phyloP scores from a whole-genome alignment of 2,113 vertebrate genomes.

The Microtus pennsylvanicus region DNA sequence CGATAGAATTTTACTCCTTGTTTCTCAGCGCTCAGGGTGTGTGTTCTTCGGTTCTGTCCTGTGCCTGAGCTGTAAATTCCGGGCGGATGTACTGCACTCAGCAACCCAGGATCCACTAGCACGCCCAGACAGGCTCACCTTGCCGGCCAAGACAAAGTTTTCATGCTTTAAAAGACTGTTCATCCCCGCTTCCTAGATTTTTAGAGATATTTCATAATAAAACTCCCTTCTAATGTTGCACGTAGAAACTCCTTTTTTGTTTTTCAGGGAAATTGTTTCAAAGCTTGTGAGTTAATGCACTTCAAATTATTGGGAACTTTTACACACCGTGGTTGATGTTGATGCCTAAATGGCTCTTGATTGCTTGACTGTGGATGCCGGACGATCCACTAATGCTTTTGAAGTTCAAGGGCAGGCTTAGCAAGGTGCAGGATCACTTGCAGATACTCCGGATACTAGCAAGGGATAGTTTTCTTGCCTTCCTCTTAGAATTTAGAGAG shows the following conservation, averaged over 20 bases:
- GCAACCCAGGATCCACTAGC: not conserved
- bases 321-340: not conserved
- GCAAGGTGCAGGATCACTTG: not conserved
- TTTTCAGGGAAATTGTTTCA: conserved; percentile 1
- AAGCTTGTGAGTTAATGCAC: not conserved
- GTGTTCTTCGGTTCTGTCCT: not conserved
- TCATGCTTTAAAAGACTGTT: not conserved
- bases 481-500: conserved; percentile 3
- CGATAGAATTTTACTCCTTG: conserved; percentile 1
- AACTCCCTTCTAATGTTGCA: not conserved
- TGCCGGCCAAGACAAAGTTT: no score
- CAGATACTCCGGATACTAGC: not conserved
- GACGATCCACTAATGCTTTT: conserved; percentile 15
- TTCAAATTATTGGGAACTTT: conserved; percentile 42
- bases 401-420: not conserved
- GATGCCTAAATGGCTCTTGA: conserved; percentile 5
- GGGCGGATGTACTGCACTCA: not conserved
- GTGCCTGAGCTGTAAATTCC: not conserved
- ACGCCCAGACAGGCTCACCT: not conserved
- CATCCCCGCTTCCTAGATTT: not conserved
- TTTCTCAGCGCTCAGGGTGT: not conserved
- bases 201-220: conserved; percentile 58
- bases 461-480: not conserved
- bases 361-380: not conserved
- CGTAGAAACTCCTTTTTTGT: not conserved